phyloP scores from a whole-genome alignment of 2,113 vertebrate genomes.

The Clupea harengus region DNA sequence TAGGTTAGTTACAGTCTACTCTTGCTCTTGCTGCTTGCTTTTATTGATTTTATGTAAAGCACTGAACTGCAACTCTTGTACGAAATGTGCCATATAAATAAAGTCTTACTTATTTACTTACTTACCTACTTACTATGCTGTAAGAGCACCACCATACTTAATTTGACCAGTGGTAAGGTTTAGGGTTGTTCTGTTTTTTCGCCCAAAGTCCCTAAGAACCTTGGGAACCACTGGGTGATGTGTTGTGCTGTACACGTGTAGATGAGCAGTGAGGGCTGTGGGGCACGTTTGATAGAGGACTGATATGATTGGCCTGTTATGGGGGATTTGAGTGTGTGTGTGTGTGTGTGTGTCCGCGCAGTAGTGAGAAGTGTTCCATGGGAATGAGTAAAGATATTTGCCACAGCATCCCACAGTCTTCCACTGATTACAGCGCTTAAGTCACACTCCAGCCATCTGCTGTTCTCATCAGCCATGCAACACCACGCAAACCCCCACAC shows the following conservation, averaged over 20 bases:
- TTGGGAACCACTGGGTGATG: background rate
- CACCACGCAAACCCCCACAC: constrained; percentile 10
- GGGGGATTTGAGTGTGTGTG: background rate
- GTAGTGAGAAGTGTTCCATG: background rate
- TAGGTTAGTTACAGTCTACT: too few species aligned
- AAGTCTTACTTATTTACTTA: too few species aligned
- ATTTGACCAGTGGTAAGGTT: too few species aligned
- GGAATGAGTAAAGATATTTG: constrained; percentile 1
- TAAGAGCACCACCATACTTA: too few species aligned
- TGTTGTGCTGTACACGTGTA: background rate
- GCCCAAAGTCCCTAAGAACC: too few species aligned
- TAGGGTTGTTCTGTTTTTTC: too few species aligned
- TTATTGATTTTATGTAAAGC: too few species aligned
- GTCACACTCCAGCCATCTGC: constrained; percentile 46
- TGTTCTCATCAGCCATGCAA: constrained; percentile 39
- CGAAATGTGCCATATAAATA: too few species aligned
- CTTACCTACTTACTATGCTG: too few species aligned
- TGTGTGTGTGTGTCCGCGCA: background rate
- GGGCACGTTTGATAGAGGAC: background rate
- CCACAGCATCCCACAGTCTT: constrained; percentile 31
- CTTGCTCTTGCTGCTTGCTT: too few species aligned
- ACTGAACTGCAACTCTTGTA: too few species aligned
- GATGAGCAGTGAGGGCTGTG: background rate
- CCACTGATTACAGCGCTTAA: constrained; percentile 38
- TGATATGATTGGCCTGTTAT: constrained; percentile 3